Evolutionary conservation across 2,888 invertebrate species (phyloP).

Genomic region (Drosophila flavopinicola): DNA sequence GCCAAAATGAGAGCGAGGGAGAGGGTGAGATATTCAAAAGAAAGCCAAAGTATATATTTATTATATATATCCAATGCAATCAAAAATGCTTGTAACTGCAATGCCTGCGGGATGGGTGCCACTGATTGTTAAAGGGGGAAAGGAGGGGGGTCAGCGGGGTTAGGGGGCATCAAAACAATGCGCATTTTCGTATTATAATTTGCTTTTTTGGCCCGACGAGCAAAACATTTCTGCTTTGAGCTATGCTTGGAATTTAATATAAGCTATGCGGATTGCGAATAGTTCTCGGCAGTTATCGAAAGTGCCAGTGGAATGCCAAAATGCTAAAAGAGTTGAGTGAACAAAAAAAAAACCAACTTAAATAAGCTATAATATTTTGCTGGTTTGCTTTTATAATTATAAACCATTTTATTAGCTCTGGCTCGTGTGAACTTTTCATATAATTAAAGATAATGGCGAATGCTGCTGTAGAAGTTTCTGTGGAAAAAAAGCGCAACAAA

Average conservation of each 20-base stretch:
- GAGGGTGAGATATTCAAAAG: slow-evolving; percentile 4
- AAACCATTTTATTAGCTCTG: not conserved
- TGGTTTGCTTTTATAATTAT: not conserved
- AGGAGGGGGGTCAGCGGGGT: too few relatives aligned
- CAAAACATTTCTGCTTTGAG: slow-evolving; percentile 35
- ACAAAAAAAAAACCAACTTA: not conserved
- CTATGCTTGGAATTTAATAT: slow-evolving; percentile 70
- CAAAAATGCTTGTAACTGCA: slow-evolving; percentile 67
- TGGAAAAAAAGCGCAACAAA: not conserved
- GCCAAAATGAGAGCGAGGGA: not conserved
- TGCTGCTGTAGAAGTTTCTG: not conserved
- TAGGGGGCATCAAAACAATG: slow-evolving; percentile 38
- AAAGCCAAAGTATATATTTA: slow-evolving; percentile 42
- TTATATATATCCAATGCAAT: slow-evolving; percentile 69
- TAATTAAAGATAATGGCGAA: slow-evolving; percentile 18
- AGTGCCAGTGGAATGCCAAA: slow-evolving; percentile 11
- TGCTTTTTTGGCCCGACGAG: slow-evolving; percentile 25
- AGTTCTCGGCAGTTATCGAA: slow-evolving; percentile 14
- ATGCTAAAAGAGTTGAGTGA: slow-evolving; percentile 6
- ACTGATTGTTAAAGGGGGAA: not conserved
- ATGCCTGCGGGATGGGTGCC: slow-evolving; percentile 43
- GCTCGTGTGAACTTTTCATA: not conserved
- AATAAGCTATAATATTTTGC: not conserved
- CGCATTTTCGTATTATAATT: slow-evolving; percentile 58
- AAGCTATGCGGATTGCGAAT: slow-evolving; percentile 50